Evolutionary conservation across 2,888 invertebrate genomes (phyloP).

Genomic region (Acrobasis suavella): DNA sequence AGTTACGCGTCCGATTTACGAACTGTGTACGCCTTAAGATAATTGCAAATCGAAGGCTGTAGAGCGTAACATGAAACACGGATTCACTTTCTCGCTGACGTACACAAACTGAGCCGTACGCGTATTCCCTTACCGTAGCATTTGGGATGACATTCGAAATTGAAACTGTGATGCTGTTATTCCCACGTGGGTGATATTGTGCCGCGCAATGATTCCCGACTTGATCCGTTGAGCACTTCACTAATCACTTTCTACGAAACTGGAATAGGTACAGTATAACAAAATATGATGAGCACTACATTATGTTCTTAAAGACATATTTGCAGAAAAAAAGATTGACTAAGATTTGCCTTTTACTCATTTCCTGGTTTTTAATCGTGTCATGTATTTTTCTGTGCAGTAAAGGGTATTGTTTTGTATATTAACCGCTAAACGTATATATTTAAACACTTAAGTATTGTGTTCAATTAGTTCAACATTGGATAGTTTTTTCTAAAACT

Average conservation of each 20-base stretch:
- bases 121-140: constrained; percentile 12
- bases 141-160: constrained; percentile 22
- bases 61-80: constrained; percentile 22
- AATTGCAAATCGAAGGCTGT: constrained; percentile 10
- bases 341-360: no score
- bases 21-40: background rate
- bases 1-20: background rate
- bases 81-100: constrained; percentile 21
- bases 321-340: no score
- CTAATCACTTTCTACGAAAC: constrained; percentile 7
- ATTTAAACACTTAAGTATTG: no score
- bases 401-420: no score
- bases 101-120: constrained; percentile 19
- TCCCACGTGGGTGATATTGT: constrained; percentile 20
- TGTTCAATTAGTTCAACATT: no score
- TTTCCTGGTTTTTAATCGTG: no score
- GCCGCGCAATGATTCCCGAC: constrained; percentile 26
- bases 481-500: no score
- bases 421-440: no score
- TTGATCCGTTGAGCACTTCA: constrained; percentile 18
- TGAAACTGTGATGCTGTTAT: constrained; percentile 22
- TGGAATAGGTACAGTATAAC: no score
- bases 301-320: no score
- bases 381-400: no score
- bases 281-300: no score